Base-by-base conservation (phyloP, 2,888 invertebrate species). In the Celastrina argiolus region DNA sequence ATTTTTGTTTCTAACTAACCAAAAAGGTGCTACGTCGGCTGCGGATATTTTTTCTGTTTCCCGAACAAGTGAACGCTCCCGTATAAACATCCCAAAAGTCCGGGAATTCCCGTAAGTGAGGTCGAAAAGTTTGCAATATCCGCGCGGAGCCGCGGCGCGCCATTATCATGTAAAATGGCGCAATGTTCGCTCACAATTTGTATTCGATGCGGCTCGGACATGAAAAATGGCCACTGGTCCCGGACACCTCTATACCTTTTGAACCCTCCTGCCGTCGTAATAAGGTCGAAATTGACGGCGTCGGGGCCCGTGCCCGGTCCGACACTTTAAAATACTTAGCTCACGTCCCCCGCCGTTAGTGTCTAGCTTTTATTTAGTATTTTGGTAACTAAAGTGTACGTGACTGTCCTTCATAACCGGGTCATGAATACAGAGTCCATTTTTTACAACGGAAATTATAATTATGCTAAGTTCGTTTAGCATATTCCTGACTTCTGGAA, bases 171-270 rank as follows among this genome's bases (percentile, higher is more conserved):
- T 58, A 16, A 34, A 56, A 65, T 56, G 34, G 36, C 28, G 28
- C 34, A 16, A 65, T 56, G 65, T 64, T 64, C 45, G 45, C 65
- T 22, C 31, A 65, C 56, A 65, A 65, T 65, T 65, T 56, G 65
- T 65, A 65, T 65, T 56, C 65, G 65, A 56, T 45, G 56, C 65
- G 39, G 56, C 18, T 4, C 45, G 39, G 26, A 14, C 26, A 56
- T 65, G 65, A 65, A 65, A 56, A 26, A 65, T 26, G 56, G 16
- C 7, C 18, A 18, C 16, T 16, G 65, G 14, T 36, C 36, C 22
- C 65, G 26, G 16, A 26, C 65, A 56, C 34, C 16, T 12, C 8
- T 36, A 22, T 22, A 16, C 36, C 34, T n/a, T 16, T 28, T 34
- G 58, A 31, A 58, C 58, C 58, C 31, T 58, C 14, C 14, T 2